Conservation (phyloP, 2,797 vertebrate species). For the Geotrypetes seraphini region DNA sequence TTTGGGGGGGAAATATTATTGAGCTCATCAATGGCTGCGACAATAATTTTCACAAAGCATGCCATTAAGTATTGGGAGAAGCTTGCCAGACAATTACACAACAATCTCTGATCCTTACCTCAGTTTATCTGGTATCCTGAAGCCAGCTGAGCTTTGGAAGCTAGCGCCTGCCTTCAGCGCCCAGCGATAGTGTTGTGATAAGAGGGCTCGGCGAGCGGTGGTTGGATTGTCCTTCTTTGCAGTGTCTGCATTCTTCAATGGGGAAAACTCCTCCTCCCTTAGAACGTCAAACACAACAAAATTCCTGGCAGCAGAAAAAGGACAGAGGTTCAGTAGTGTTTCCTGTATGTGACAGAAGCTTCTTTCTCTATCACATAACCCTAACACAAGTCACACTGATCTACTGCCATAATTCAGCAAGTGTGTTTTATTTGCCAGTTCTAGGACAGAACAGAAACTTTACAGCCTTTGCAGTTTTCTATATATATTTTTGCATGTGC, state of each 20-base stretch:
- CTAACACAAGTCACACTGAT: not conserved
- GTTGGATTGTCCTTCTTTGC: slow-evolving; percentile 65
- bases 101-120: slow-evolving; percentile 43
- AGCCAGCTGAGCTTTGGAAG: slow-evolving; percentile 55
- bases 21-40: too few species aligned
- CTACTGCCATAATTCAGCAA: too few species aligned
- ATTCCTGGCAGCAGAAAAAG: slow-evolving; percentile 50
- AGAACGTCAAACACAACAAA: slow-evolving; percentile 84
- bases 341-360: not conserved
- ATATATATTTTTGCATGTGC: too few species aligned
- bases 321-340: not conserved
- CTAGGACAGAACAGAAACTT: too few species aligned
- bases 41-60: too few species aligned
- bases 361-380: not conserved
- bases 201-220: slow-evolving; percentile 61
- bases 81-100: too few species aligned
- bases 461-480: too few species aligned
- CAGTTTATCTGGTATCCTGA: slow-evolving; percentile 25
- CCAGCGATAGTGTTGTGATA: slow-evolving; percentile 81
- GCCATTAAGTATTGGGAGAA: too few species aligned
- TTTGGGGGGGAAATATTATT: too few species aligned
- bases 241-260: slow-evolving; percentile 76
- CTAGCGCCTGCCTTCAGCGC: slow-evolving; percentile 58
- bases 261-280: slow-evolving; percentile 86
- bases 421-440: too few species aligned